Evolutionary conservation across 2,888 invertebrate species (phyloP).

Genomic region (Creontiades dilutus): DNA sequence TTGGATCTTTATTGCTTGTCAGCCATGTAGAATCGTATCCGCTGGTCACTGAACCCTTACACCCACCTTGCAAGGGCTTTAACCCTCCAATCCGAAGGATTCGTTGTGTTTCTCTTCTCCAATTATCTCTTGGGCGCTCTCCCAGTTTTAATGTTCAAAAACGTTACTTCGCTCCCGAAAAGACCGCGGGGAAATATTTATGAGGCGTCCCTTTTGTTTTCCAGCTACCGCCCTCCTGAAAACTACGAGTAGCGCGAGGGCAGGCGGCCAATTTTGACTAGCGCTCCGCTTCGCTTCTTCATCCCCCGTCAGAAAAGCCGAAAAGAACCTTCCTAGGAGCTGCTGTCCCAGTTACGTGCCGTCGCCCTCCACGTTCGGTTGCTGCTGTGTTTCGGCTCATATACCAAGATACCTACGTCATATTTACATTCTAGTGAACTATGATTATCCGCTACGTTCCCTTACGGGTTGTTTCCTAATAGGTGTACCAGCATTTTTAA

Average conservation of each 20-base stretch:
- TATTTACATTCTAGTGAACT: no score
- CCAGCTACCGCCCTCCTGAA: background rate
- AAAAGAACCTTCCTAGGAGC: no score
- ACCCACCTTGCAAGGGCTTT: no score
- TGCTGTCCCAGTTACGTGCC: background rate
- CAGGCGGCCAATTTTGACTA: background rate
- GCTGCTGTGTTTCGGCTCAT: background rate
- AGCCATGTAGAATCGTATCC: no score
- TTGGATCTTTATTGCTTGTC: no score
- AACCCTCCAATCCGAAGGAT: no score
- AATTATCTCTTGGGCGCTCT: constrained; percentile 1
- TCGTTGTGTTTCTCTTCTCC: background rate
- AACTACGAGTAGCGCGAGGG: background rate
- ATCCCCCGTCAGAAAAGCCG: no score
- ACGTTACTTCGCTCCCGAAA: background rate
- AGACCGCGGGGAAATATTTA: constrained; percentile 9
- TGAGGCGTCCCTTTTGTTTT: constrained; percentile 22
- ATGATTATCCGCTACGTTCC: no score
- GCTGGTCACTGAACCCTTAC: no score
- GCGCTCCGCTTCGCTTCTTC: background rate
- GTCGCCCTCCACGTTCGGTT: background rate
- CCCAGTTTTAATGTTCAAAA: constrained; percentile 17
- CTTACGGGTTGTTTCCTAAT: no score
- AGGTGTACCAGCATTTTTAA: no score
- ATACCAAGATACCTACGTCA: no score